Conservation (phyloP, 2,113 vertebrate genomes). For the Notiomystis cincta region DNA sequence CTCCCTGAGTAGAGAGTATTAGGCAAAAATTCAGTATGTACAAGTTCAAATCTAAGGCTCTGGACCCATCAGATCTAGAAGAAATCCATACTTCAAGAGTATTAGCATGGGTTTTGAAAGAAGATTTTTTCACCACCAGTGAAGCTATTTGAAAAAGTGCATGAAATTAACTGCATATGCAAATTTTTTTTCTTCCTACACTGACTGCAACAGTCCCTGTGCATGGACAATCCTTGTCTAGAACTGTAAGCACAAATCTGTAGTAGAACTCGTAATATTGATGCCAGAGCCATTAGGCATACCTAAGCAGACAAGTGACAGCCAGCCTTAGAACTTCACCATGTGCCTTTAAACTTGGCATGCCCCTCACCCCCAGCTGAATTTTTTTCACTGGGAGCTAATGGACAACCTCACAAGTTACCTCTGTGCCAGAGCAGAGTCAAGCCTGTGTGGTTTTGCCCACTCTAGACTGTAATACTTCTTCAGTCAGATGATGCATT, state of each 20-base stretch:
- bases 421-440: not conserved
- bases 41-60: not conserved
- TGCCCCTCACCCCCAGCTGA: accelerated
- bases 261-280: not conserved
- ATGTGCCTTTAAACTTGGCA: not conserved
- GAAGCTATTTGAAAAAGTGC: not conserved
- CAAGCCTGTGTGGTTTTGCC: not conserved
- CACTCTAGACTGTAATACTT: not conserved
- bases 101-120: not conserved
- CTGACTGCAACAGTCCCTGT: accelerated
- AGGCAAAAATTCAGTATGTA: not conserved
- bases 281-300: not conserved
- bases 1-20: not conserved
- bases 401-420: not conserved
- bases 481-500: not conserved
- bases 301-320: not conserved
- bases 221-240: not conserved
- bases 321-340: not conserved
- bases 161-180: not conserved
- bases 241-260: not conserved
- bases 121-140: not conserved
- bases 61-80: not conserved
- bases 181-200: not conserved
- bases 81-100: not conserved
- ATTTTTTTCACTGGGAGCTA: not conserved